Base-by-base conservation (phyloP, 2,113 vertebrate species). In the Ctenodactylus gundi region DNA sequence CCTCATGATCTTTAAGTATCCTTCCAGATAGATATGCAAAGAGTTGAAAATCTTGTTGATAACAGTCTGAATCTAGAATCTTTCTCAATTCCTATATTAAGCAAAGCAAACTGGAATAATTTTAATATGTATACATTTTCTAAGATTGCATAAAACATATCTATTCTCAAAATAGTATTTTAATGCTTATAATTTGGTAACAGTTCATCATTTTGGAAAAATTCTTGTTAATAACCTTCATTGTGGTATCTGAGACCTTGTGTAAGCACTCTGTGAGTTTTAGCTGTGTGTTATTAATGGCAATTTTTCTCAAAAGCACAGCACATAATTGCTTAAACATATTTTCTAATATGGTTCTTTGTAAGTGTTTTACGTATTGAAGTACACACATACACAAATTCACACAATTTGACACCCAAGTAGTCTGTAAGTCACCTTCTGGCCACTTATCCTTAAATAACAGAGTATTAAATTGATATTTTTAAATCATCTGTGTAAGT, bases 91-190 rank as follows among this genome's bases (percentile, higher is more conserved):
- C 85, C 46, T 15, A 87, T 53, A 49, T 60, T 86, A 80, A 67
- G 75, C 34, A 94, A 81, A 92, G 17, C 75, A 25, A 15, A 64
- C 91, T 36, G 65, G 13, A 46, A 77, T 84, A 25, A 5, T 85
- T 90, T 76, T 90, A 58, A 73, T 55, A 46, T 65, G 12, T 60
- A 1, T 23, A 81, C 65, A 29, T 70, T 94, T 97, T 65, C 64
- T 60, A 91, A 88, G 62, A 93, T 86, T 83, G 5, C 3, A 89
- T n/a, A 91, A 78, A 94, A 58, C 15, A 44, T 73, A 31, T 4
- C 88, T 78, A 7, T 76, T 64, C 83, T 27, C 4, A 36, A 94
- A 96, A 91, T 91, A n/a, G 80, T 84, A 64, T 58, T 86, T 75
- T 41, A 86, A 17, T 83, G 20, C 39, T 60, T 17, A 21, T 27